Percentiles rank a stretch among this genome's conserved stretches.
Evolutionary conservation across 2,113 vertebrate species (phyloP).

Genomic region (Alligator mississippiensis): DNA sequence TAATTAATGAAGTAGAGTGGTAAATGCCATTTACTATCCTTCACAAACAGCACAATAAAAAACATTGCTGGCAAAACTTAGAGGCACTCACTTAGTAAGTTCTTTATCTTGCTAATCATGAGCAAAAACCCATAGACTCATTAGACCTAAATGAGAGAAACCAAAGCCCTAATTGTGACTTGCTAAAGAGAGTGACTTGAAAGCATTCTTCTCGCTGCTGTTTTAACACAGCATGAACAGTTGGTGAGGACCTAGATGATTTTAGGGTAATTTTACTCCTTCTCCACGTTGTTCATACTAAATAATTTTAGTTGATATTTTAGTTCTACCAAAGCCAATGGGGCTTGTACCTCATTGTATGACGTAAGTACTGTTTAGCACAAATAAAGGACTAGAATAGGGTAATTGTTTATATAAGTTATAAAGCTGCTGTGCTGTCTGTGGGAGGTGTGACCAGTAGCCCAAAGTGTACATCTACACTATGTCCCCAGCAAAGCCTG

Average conservation of each 20-base stretch:
- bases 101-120: background rate
- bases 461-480: background rate
- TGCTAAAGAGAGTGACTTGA: background rate
- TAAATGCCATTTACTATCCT: background rate
- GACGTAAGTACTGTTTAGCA: background rate
- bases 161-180: background rate
- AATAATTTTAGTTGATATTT: background rate
- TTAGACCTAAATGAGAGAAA: background rate
- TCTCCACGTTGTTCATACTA: background rate
- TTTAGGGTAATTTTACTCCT: background rate
- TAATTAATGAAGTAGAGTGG: background rate
- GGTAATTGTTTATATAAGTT: background rate
- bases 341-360: background rate
- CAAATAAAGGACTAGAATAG: background rate
- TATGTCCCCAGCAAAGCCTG: too few relatives aligned
- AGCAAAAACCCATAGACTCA: background rate
- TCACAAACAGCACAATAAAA: background rate
- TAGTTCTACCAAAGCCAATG: background rate
- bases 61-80: background rate
- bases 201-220: background rate
- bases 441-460: background rate
- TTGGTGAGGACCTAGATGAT: background rate
- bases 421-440: background rate
- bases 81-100: accelerated
- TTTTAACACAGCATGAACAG: background rate